These are phyloP conservation scores for Latrodectus geometricus DNA, from an alignment of 1,140 invertebrate genomes.

Conservation along the genomic window DNA sequence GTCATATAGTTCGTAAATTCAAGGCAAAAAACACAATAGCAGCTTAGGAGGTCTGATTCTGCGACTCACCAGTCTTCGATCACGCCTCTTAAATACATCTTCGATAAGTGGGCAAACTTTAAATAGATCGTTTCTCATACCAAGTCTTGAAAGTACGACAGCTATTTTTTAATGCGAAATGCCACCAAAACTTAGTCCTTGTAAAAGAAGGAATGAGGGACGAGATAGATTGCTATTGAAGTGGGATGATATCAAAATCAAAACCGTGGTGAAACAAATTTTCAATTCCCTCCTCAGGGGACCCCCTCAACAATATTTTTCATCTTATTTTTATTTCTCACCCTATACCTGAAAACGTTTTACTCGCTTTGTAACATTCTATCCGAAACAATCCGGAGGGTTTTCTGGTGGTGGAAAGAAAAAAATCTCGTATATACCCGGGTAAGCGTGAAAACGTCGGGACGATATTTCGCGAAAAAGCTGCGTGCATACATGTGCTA, in stretches of 20 bases:
- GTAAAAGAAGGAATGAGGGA: background rate
- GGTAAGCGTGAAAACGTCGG: conserved; percentile 58
- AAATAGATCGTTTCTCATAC: conserved; percentile 43
- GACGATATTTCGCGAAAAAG: conserved; percentile 60
- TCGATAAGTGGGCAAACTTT: conserved; percentile 23
- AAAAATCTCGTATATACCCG: conserved; percentile 33
- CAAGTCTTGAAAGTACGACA: conserved; percentile 16
- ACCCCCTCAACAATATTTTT: background rate
- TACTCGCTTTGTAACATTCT: conserved; percentile 29
- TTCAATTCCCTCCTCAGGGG: conserved; percentile 31
- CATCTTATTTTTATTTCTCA: conserved; percentile 17
- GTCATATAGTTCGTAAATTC: too few relatives aligned
- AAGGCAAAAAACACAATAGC: too few relatives aligned
- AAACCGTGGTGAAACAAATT: conserved; percentile 56
- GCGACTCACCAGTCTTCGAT: background rate
- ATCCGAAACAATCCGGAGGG: conserved; percentile 50
- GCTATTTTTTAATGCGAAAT: conserved; percentile 25
- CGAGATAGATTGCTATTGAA: background rate
- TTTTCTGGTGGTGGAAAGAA: conserved; percentile 13
- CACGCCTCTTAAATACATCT: conserved; percentile 11
- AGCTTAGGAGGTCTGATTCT: background rate
- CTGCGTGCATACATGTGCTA: conserved; percentile 53
- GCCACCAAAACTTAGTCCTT: background rate
- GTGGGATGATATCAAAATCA: conserved; percentile 23
- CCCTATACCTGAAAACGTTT: background rate